Evolutionary conservation across 2,888 invertebrate species (phyloP).

Genomic region (Petrolisthes manimaculis): DNA sequence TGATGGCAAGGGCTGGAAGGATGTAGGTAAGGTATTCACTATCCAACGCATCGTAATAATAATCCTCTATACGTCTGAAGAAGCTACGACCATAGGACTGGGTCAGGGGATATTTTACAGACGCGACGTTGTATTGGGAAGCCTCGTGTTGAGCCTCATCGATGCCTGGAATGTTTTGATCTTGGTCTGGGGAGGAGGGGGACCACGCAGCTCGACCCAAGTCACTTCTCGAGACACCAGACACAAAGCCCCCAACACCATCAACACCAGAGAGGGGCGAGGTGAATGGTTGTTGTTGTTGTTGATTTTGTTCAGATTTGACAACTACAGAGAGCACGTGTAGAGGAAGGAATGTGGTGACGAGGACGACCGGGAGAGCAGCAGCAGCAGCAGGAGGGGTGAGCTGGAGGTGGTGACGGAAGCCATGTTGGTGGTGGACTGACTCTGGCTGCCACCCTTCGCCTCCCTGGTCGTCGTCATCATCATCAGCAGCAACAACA

Average conservation of each 20-base stretch:
- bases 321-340: not conserved
- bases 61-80: not conserved
- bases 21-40: conserved; percentile 32
- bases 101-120: too few species aligned
- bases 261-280: too few species aligned
- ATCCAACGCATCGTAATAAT: not conserved
- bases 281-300: not conserved
- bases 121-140: too few species aligned
- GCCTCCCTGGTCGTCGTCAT: not conserved
- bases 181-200: not conserved
- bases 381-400: conserved; percentile 22
- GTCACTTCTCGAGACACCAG: not conserved
- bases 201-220: not conserved
- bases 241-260: not conserved
- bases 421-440: conserved; percentile 37
- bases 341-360: not conserved
- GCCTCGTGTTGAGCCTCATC: too few species aligned
- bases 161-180: too few species aligned
- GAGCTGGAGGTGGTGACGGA: conserved; percentile 34
- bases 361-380: not conserved
- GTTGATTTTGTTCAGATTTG: too few species aligned
- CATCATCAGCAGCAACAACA: not conserved
- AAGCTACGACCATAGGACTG: not conserved
- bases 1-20: conserved; percentile 40
- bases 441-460: not conserved